phyloP scores from a whole-genome alignment of 1,140 invertebrate species.

The Nomia melanderi region DNA sequence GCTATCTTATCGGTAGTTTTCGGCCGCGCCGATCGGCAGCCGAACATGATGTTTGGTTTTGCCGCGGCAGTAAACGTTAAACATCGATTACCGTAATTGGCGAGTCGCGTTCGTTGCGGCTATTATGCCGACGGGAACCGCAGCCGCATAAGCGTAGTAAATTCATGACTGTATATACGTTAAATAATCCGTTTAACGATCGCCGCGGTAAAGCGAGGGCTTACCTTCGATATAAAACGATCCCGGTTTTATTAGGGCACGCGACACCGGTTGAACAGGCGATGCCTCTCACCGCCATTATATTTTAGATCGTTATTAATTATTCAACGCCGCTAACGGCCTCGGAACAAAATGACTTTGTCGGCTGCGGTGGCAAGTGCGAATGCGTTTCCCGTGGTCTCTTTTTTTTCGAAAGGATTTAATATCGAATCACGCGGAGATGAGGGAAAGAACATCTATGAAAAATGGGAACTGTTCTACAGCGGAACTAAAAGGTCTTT shows the following conservation, averaged over 20 bases:
- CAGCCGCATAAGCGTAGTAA: conserved; percentile 61
- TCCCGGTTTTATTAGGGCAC: conserved; percentile 28
- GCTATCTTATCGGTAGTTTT: conserved; percentile 39
- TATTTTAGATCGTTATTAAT: conserved; percentile 32
- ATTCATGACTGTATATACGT: conserved; percentile 67
- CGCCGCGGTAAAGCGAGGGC: conserved; percentile 17
- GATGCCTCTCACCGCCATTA: neutral
- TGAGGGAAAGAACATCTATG: neutral
- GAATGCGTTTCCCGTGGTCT: conserved; percentile 34
- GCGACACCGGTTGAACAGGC: conserved; percentile 5
- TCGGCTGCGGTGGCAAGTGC: neutral
- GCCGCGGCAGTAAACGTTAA: conserved; percentile 65
- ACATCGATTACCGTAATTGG: conserved; percentile 73
- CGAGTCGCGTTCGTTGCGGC: conserved; percentile 47
- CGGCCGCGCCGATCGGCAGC: conserved; percentile 17
- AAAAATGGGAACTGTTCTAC: conserved; percentile 12
- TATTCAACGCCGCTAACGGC: conserved; percentile 15
- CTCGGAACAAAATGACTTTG: neutral
- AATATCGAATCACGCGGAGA: conserved; percentile 2
- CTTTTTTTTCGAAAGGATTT: conserved; percentile 41
- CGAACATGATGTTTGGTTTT: conserved; percentile 48
- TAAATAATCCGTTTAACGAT: conserved; percentile 72
- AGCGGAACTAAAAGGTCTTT: neutral
- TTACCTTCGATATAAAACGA: conserved; percentile 33
- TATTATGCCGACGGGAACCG: conserved; percentile 56